A percentile compares a stretch with the other conserved stretches of the same genome.
phyloP scores from a whole-genome alignment of 2,888 invertebrate species.

The Leptinotarsa rubiginosa region DNA sequence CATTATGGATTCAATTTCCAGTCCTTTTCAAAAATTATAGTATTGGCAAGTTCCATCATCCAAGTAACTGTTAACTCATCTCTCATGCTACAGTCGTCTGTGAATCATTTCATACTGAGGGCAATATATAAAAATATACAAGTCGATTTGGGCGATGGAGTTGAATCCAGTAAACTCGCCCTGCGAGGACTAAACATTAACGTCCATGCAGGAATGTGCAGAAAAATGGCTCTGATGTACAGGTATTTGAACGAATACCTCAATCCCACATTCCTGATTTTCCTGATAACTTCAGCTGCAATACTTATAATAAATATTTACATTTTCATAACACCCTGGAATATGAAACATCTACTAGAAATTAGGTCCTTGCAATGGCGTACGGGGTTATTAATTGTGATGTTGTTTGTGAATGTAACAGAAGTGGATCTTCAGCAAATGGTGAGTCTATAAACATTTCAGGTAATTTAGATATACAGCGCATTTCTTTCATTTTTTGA shows the following conservation, averaged over 20 bases:
- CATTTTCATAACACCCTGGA: too few relatives aligned
- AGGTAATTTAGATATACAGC: too few relatives aligned
- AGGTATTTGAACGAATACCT: neutral
- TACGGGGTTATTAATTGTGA: neutral
- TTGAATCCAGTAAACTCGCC: too few relatives aligned
- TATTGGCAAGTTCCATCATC: neutral
- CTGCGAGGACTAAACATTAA: neutral
- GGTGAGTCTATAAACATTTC: neutral
- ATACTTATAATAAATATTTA: too few relatives aligned
- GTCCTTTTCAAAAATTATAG: neutral
- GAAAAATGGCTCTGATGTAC: neutral
- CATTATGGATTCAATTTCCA: conserved; percentile 3
- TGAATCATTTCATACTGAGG: neutral
- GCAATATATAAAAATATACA: neutral
- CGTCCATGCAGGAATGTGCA: neutral
- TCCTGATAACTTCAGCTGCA: neutral
- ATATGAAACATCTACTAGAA: neutral
- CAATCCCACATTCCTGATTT: neutral
- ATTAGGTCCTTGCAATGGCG: neutral
- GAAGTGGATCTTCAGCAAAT: neutral
- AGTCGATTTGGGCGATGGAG: neutral
- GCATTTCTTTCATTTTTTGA: too few relatives aligned
- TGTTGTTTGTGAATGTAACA: neutral
- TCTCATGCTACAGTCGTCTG: neutral
- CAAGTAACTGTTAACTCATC: neutral